Conservation (phyloP, 2,113 vertebrate species). For the Centropus bengalensis region DNA sequence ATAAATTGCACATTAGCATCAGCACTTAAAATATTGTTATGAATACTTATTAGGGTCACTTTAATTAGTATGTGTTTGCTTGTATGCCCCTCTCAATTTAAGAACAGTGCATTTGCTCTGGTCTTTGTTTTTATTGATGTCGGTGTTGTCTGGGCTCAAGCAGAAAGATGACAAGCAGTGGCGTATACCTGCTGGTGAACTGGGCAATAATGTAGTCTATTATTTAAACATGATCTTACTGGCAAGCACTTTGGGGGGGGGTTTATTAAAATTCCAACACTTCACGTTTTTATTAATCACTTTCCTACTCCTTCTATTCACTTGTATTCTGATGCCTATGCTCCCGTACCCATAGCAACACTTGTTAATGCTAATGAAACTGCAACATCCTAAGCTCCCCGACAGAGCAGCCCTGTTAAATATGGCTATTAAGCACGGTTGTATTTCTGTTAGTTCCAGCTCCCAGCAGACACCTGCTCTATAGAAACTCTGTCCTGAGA, state of each 20-base stretch:
- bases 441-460: constrained; percentile 70
- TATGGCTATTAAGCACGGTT: constrained; percentile 73
- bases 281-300: constrained; percentile 63
- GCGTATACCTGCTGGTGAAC: neutral
- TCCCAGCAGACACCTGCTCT: constrained; percentile 62
- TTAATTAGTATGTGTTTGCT: neutral
- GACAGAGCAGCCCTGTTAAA: constrained; percentile 77
- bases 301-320: constrained; percentile 62
- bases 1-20: constrained; percentile 2
- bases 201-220: neutral
- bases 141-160: neutral
- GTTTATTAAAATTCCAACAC: constrained; percentile 66
- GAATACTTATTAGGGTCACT: neutral
- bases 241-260: constrained; percentile 30
- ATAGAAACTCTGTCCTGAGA: constrained; percentile 39
- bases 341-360: constrained; percentile 82
- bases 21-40: constrained; percentile 6
- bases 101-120: neutral
- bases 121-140: neutral
- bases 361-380: constrained; percentile 81
- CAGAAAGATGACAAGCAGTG: neutral
- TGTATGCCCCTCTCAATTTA: neutral
- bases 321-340: constrained; percentile 66
- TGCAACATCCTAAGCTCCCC: constrained; percentile 75
- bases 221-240: constrained; percentile 46